Evolutionary conservation across 2,797 vertebrate genomes (phyloP), one percentile per base, ranked within the genome.

Genomic region (Phylloscopus collybita): DNA sequence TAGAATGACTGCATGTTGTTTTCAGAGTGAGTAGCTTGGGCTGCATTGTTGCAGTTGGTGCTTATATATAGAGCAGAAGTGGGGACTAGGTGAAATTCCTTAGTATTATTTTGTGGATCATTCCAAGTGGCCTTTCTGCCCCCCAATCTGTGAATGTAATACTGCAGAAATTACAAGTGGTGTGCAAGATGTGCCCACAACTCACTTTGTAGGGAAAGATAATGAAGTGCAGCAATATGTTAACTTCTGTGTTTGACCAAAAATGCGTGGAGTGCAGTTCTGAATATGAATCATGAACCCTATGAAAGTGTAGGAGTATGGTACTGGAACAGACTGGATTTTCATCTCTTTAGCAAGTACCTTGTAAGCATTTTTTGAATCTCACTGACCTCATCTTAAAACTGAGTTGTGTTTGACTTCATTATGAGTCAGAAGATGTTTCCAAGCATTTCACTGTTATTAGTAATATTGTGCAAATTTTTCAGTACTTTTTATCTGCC

Each of bases 61-160:
- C 36, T 76, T 73, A 21, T 71, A 11, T 18, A 17, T 17, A 44
- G 44, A 80, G 34, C 16, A 74, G 61, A 38, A 70, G 34, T 29
- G 40, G 32, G 56, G 27, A 49, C 36, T 40, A 8, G 47, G 32
- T 75, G 69, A 75, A 80, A 75, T 36, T 54, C 29, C 19, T 14
- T 36, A 6, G 32, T 59, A 6, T 72, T 84, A 4, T 2, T 1
- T 80, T 38, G 29, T 45, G 54, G 34, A 11, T 94, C 9, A 5
- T 27, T 54, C 30, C 69, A 51, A 59, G 25, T 42, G 44, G 30
- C 38, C 61, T 27, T 72, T 86, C 45, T 90, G 62, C 86, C 23
- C 13, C 75, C 42, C 0, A 0, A 13, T 23, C 66, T 42, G 38
- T 6, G 1, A n/a, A 11, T 0, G 1, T 25, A 38, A 45, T 85